Evolutionary conservation across 30 jellyfish, hydroid and myxozoan genomes (phyloP), one percentile per base, ranked within the genome.

Genomic region (Chrysaora quinquecirrha): DNA sequence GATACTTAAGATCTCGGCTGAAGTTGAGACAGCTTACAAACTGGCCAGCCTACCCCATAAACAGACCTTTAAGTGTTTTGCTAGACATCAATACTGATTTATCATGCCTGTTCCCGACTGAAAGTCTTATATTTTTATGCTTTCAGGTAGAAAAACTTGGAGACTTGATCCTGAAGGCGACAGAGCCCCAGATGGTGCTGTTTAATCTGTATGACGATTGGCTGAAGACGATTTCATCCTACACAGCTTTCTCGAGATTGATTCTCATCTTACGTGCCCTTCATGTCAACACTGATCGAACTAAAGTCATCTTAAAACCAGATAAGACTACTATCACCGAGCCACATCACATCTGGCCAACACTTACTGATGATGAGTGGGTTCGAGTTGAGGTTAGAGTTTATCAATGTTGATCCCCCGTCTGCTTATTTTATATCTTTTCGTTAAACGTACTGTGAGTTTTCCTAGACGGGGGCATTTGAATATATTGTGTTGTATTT

Each of bases 151-250:
- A 96, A 68, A 96, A 96, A 70, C 97, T 96, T 56, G 99, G 99
- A 29, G 99, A 96, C 71, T 71, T 96, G 91, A 96, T 96, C 47
- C 85, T 96, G 75, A 90, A 90, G 66, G 99, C 99, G 28, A 96
- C 98, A 2, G 99, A 96, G 78, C 99, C 99, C 11, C 99, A 96
- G 90, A 96, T 96, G 99, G 99, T 96, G 1, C 64, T 96, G 75
- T 96, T 96, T 90, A 96, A 96, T 60, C 76, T 96, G 64, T 96
- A 96, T 48, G 99, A 96, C 65, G 99, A 96, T 76, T 96, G 99
- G 99, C 81, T 96, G 93, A 96, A 90, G 63, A 85, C 98, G 19
- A 90, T 96, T 21, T 96, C 99, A 21, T 96, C 99, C 0, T 96
- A 96, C 95, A 96, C 99, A 7, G 99, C 98, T 3, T 96, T 96